Conservation (phyloP, 2,113 vertebrate genomes). For the Oxyura jamaicensis region DNA sequence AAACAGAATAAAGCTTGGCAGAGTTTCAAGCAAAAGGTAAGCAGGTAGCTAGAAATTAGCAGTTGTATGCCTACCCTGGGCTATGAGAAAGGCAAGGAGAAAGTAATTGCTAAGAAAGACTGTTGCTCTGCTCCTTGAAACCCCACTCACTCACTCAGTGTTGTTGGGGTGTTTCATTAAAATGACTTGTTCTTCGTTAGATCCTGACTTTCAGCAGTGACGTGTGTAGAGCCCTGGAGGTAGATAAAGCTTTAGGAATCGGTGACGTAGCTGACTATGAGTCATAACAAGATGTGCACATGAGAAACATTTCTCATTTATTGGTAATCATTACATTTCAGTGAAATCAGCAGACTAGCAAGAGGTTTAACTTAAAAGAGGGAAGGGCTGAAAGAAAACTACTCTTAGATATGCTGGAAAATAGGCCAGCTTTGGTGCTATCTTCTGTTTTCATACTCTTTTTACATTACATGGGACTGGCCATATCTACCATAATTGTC, state of each 20-base stretch:
- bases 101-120: not conserved
- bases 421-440: not conserved
- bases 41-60: not conserved
- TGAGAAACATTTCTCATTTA: not conserved
- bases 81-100: not conserved
- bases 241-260: not conserved
- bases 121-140: not conserved
- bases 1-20: not conserved
- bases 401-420: not conserved
- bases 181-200: not conserved
- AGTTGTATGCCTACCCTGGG: not conserved
- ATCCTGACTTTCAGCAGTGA: not conserved
- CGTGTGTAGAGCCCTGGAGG: not conserved
- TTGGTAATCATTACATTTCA: not conserved
- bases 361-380: not conserved
- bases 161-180: not conserved
- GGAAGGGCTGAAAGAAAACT: not conserved
- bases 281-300: not conserved
- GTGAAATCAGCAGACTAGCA: not conserved
- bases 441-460: not conserved
- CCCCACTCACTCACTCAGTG: accelerated
- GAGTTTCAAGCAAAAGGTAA: not conserved
- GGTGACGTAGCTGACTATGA: not conserved
- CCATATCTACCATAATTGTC: not conserved
- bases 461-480: not conserved